These are phyloP conservation scores for Drosophila orena DNA, from an alignment of 1,140 invertebrate genomes.

Conservation along the genomic window DNA sequence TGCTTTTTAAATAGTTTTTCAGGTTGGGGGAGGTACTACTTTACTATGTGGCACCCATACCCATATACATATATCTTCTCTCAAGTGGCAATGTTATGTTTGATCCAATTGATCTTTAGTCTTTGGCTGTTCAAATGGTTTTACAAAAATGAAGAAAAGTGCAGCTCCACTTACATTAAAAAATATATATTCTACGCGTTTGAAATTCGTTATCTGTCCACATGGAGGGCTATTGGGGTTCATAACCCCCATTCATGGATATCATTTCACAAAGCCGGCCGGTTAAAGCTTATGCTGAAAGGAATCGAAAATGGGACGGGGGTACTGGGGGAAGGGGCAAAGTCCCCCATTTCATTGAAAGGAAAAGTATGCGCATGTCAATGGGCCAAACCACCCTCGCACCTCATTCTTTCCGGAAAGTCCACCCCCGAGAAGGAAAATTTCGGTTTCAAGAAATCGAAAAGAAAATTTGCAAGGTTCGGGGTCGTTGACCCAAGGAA, in stretches of 20 bases:
- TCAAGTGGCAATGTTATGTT: neutral
- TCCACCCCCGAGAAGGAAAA: neutral
- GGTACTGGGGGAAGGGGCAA: neutral
- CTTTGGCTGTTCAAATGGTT: too few species aligned
- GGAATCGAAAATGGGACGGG: neutral
- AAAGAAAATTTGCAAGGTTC: conserved; percentile 1
- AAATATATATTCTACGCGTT: too few species aligned
- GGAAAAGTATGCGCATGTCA: conserved; percentile 2
- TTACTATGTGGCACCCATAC: neutral
- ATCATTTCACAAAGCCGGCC: neutral
- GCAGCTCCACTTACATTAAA: too few species aligned
- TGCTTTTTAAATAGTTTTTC: neutral
- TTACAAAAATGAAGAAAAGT: too few species aligned
- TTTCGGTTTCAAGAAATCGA: neutral
- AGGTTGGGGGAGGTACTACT: neutral
- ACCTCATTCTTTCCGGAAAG: neutral
- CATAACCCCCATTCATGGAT: too few species aligned
- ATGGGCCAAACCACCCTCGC: conserved; percentile 3
- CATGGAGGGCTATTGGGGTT: too few species aligned
- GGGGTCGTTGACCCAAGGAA: conserved; percentile 3
- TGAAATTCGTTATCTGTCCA: too few species aligned
- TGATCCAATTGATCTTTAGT: neutral
- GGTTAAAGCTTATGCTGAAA: neutral
- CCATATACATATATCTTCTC: too few species aligned
- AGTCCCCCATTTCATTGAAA: neutral